Conservation (phyloP, 30 jellyfish, hydroid and myxozoan genomes). For the Hydractinia echinata region DNA sequence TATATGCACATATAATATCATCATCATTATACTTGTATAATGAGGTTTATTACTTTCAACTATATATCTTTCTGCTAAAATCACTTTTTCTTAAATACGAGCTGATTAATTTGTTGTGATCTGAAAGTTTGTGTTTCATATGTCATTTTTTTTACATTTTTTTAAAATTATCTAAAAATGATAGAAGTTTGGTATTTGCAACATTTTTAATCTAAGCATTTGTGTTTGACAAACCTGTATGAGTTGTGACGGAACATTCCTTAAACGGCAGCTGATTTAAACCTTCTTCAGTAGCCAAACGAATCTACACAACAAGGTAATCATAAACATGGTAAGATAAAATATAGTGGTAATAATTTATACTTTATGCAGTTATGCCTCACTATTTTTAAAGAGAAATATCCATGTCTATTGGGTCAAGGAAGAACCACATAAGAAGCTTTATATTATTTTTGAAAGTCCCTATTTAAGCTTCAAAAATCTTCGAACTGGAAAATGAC, state of each 20-base stretch:
- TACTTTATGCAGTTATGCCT: background rate
- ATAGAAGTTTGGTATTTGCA: no score
- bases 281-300: constrained; percentile 93
- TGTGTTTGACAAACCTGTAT: constrained; percentile 52
- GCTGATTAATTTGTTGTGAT: background rate
- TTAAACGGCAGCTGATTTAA: constrained; percentile 94
- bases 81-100: no score
- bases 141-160: no score
- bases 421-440: no score
- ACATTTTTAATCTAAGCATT: no score
- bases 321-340: background rate
- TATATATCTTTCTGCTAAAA: no score
- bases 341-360: background rate
- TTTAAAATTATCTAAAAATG: no score
- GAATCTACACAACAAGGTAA: constrained; percentile 42
- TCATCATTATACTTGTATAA: background rate
- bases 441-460: no score
- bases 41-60: background rate
- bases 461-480: no score
- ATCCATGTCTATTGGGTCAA: no score
- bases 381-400: no score
- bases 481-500: no score
- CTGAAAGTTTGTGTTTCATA: background rate
- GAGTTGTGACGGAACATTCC: constrained; percentile 83
- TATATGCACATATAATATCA: background rate